Evolutionary conservation across 2,797 vertebrate species (phyloP), one percentile per base, ranked within the genome.

Genomic region (Fringilla coelebs): DNA sequence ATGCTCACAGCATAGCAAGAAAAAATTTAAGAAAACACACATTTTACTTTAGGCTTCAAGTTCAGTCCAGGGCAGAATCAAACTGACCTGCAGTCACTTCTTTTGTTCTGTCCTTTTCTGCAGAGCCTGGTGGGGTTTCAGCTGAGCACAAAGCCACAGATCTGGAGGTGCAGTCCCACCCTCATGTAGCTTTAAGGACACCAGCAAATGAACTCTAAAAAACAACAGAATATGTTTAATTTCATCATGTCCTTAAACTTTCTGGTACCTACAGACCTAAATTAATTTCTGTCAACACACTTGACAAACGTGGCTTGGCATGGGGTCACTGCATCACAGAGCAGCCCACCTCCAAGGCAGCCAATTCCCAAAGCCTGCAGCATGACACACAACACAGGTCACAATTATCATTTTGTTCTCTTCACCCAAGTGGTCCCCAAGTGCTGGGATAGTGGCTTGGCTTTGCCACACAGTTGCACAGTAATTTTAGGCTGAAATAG

Each of bases 301-400:
- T 40, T 82, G 57, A 43, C 66, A 78, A 24, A 34, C 1, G 15
- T 1, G 9, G 22, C 22, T 78, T 54, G 60, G 71, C 52, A 74
- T 1, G 0, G 0, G 11, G 5, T 21, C 1, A 0, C 34, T 85
- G 72, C 28, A 38, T 40, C 60, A 32, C 68, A 77, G 87, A 71
- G 28, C n/a, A 89, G 65, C n/a, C 41, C 71, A 13, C 19, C 34
- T 43, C 25, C 49, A 63, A 34, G 67, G 63, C 41, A 70, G 84
- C 38, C 46, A 40, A 3, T 45, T 57, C 43, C 40, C 66, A 72
- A 57, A 78, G 52, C 2, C 0, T 28, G 34, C n/a, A 18, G 36
- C 3, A 28, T 51, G 43, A 65, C 54, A 48, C 26, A 41, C 38
- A 65, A 11, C 26, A 36, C 2, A 18, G 49, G 29, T 21, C 52